A percentile compares a stretch with the other conserved stretches of the same genome.
phyloP scores from a whole-genome alignment of 2,113 vertebrate genomes.

The Epinephelus cyanopodus region DNA sequence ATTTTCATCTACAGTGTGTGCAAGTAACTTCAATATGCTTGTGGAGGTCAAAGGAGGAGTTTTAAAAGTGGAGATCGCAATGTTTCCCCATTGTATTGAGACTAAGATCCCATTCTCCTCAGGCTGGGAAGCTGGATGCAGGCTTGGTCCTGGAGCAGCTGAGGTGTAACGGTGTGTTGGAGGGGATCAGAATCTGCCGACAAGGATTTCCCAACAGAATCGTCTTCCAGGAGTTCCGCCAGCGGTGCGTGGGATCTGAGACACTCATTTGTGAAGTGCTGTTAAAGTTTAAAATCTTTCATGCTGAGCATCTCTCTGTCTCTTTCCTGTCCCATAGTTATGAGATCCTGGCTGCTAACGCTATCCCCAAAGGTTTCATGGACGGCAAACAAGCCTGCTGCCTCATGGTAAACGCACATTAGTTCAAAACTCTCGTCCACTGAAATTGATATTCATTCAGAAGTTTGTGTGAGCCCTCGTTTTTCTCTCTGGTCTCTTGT shows the following conservation, averaged over 20 bases:
- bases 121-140: constrained; percentile 97
- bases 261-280: background rate
- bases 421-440: background rate
- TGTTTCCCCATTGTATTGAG: background rate
- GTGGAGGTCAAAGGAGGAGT: no score
- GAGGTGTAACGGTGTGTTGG: constrained; percentile 97
- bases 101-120: background rate
- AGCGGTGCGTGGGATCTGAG: constrained; percentile 85
- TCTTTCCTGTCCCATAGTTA: constrained; percentile 84
- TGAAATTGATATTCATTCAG: background rate
- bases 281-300: background rate
- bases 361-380: constrained; percentile 99
- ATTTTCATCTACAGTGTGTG: no score
- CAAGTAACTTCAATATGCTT: no score
- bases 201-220: constrained; percentile 99
- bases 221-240: constrained; percentile 98
- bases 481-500: constrained; percentile 12
- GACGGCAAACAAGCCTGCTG: constrained; percentile 98
- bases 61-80: no score
- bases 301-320: background rate
- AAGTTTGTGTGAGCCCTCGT: background rate
- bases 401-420: constrained; percentile 88
- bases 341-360: constrained; percentile 93
- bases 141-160: constrained; percentile 96
- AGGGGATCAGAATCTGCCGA: constrained; percentile 97